phyloP scores from a whole-genome alignment of 2,888 invertebrate species.

The Chaitophorus viminalis region DNA sequence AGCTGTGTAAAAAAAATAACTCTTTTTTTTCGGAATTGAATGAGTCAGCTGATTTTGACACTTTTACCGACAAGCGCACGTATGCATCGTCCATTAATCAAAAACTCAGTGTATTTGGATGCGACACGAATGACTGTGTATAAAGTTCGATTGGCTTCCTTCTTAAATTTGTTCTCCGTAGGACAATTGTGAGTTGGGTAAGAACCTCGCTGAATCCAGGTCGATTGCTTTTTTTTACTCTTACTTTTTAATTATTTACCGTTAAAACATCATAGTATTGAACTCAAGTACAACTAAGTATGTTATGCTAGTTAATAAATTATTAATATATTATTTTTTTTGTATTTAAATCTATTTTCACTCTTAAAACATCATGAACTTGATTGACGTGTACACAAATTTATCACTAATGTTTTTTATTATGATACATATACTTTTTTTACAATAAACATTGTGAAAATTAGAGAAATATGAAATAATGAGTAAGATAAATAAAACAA shows the following conservation, averaged over 20 bases:
- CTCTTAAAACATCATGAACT: not conserved
- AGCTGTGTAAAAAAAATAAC: slow-evolving; percentile 48
- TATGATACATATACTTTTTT: no score
- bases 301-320: not conserved
- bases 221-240: not conserved
- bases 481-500: no score
- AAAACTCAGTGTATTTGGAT: slow-evolving; percentile 35
- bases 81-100: slow-evolving; percentile 56
- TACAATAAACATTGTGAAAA: no score
- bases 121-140: slow-evolving; percentile 40
- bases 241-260: not conserved
- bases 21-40: slow-evolving; percentile 28
- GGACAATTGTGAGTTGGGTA: not conserved
- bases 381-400: not conserved
- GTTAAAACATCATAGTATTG: not conserved
- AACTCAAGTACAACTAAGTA: no score
- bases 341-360: not conserved
- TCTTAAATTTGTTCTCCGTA: not conserved
- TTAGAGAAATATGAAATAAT: no score
- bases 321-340: not conserved
- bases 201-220: not conserved
- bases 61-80: slow-evolving; percentile 39
- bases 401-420: not conserved
- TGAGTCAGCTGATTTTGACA: slow-evolving; percentile 60
- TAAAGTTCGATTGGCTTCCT: slow-evolving; percentile 55